Conservation (phyloP, 2,113 vertebrate genomes). For the Tachysurus fulvidraco region DNA sequence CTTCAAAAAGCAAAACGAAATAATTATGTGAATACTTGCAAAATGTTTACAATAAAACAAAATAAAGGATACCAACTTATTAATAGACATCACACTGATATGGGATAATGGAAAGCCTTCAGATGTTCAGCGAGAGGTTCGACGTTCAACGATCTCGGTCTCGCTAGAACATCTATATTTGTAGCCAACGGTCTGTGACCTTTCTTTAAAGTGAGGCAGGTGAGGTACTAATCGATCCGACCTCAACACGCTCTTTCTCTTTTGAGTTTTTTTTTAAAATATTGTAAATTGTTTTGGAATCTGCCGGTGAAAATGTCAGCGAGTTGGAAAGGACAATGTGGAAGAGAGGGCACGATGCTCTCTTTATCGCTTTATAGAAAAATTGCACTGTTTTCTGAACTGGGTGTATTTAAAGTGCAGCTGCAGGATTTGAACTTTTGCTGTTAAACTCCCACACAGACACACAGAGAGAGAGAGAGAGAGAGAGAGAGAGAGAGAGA, state of each 20-base stretch:
- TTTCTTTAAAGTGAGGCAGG: not conserved
- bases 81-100: not conserved
- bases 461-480: not conserved
- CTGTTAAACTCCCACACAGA: constrained; percentile 5
- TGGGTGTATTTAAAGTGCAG: not conserved
- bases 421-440: not conserved
- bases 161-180: not conserved
- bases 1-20: not conserved
- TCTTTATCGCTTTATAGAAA: not conserved
- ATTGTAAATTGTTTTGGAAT: not conserved
- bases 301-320: not conserved
- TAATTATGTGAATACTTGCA: no score
- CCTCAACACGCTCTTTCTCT: not conserved
- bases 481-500: not conserved
- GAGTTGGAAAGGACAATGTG: not conserved
- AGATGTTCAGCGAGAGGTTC: no score
- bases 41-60: no score
- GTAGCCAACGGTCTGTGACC: not conserved
- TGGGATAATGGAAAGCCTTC: not conserved
- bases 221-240: not conserved
- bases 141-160: no score
- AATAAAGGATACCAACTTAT: no score
- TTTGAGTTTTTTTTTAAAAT: not conserved
- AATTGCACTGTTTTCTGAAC: not conserved
- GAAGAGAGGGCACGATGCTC: not conserved